A percentile compares a stretch with the other conserved stretches of the same genome.
phyloP scores from a whole-genome alignment of 2,888 invertebrate species.

The Volucella bombylans region DNA sequence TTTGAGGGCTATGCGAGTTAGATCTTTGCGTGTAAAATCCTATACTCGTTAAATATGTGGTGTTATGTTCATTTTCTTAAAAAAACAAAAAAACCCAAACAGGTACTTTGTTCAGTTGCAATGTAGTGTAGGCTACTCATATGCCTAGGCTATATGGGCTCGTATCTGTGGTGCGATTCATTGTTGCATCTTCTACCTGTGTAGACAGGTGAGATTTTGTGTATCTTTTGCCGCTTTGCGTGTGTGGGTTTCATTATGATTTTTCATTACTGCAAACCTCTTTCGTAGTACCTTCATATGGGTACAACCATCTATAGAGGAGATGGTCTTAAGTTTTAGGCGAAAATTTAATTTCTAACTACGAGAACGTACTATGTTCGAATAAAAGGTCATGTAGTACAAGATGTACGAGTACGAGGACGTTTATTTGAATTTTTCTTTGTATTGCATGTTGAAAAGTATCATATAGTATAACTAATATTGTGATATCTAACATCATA shows the following conservation, averaged over 20 bases:
- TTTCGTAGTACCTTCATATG: neutral
- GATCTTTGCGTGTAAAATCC: conserved; percentile 9
- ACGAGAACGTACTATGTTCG: neutral
- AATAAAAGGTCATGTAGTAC: too few species aligned
- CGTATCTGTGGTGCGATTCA: neutral
- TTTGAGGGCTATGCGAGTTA: too few species aligned
- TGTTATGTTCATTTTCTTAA: neutral
- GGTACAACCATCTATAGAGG: neutral
- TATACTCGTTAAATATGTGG: too few species aligned
- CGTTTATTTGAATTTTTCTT: conserved; percentile 11
- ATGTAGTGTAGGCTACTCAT: neutral
- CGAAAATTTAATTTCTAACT: conserved; percentile 61
- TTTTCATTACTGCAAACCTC: conserved; percentile 43
- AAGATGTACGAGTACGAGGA: neutral
- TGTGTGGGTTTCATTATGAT: conserved; percentile 53
- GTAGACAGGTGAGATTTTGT: conserved; percentile 29
- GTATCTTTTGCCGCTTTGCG: neutral
- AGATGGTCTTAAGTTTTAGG: conserved; percentile 58
- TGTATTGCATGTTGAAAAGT: conserved; percentile 26
- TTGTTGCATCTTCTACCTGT: conserved; percentile 39
- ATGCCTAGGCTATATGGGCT: too few species aligned
- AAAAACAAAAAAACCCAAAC: conserved; percentile 43
- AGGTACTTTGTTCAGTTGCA: conserved; percentile 55
- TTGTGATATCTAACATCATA: neutral
- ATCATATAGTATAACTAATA: neutral